phyloP scores from a whole-genome alignment of 2,113 vertebrate species.

The Guaruba guarouba region DNA sequence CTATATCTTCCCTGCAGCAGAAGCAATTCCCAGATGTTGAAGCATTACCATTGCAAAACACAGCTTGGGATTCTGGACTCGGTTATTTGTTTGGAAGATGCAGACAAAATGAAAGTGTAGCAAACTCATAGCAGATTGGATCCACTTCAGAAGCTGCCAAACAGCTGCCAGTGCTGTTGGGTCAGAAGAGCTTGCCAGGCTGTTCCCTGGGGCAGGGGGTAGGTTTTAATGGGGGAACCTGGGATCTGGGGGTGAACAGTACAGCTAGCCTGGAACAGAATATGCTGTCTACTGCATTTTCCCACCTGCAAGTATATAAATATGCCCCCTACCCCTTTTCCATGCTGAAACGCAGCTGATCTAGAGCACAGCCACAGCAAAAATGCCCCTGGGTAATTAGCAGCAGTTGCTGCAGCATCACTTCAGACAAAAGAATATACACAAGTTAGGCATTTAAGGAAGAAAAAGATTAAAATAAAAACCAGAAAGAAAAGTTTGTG shows the following conservation, averaged over 20 bases:
- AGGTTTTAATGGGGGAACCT: slow-evolving; percentile 56
- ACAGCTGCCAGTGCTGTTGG: slow-evolving; percentile 68
- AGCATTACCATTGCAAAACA: slow-evolving; percentile 69
- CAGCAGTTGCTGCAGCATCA: slow-evolving; percentile 26
- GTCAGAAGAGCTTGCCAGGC: slow-evolving; percentile 65
- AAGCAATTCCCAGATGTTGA: slow-evolving; percentile 64
- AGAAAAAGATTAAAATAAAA: neutral
- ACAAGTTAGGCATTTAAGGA: neutral
- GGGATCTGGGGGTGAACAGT: slow-evolving; percentile 40
- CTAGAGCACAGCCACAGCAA: neutral
- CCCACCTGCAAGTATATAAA: neutral
- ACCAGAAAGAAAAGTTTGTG: neutral
- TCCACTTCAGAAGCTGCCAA: slow-evolving; percentile 70
- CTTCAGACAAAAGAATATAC: neutral
- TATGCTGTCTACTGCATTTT: slow-evolving; percentile 50
- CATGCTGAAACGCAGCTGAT: slow-evolving; percentile 40
- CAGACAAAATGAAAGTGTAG: slow-evolving; percentile 71
- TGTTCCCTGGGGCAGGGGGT: slow-evolving; percentile 49
- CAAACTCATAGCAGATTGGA: slow-evolving; percentile 74
- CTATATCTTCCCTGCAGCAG: slow-evolving; percentile 44
- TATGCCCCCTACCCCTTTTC: neutral
- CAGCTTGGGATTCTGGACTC: slow-evolving; percentile 70
- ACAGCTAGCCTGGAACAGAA: slow-evolving; percentile 39
- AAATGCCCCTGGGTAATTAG: neutral
- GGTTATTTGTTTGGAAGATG: slow-evolving; percentile 63